Percentiles rank a stretch among this genome's conserved stretches.
Conservation (phyloP, 2,888 invertebrate species). For the Eupithecia pulchellata region DNA sequence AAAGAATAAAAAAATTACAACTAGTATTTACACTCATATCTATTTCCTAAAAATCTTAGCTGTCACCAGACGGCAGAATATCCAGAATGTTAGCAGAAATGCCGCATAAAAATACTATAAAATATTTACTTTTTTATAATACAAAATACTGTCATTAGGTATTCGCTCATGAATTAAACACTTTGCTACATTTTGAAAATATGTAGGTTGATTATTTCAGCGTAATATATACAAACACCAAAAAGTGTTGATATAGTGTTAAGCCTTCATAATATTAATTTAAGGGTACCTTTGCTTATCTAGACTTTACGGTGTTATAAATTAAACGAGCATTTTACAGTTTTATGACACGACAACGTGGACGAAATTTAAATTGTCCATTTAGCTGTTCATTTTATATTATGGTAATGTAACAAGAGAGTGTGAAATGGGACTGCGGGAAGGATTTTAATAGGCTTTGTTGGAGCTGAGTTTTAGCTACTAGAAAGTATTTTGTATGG, state of each 20-base stretch:
- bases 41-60: too few species aligned
- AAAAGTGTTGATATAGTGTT: conserved; percentile 30
- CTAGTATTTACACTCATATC: too few species aligned
- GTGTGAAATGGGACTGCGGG: conserved; percentile 33
- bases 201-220: neutral
- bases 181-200: too few species aligned
- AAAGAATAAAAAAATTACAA: too few species aligned
- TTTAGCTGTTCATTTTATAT: conserved; percentile 40
- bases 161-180: neutral
- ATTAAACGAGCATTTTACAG: conserved; percentile 44
- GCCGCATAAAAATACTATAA: too few species aligned
- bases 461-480: neutral
- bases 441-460: conserved; percentile 29
- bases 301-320: conserved; percentile 42
- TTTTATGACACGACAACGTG: conserved; percentile 45
- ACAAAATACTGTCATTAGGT: neutral
- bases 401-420: conserved; percentile 37
- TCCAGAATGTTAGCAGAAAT: too few species aligned
- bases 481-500: neutral
- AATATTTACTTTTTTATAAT: neutral
- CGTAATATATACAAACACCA: conserved; percentile 18
- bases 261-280: conserved; percentile 32
- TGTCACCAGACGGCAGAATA: too few species aligned
- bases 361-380: conserved; percentile 46
- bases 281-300: conserved; percentile 37